Evolutionary conservation across 2,113 vertebrate species (phyloP).

Genomic region (Columbina picui): DNA sequence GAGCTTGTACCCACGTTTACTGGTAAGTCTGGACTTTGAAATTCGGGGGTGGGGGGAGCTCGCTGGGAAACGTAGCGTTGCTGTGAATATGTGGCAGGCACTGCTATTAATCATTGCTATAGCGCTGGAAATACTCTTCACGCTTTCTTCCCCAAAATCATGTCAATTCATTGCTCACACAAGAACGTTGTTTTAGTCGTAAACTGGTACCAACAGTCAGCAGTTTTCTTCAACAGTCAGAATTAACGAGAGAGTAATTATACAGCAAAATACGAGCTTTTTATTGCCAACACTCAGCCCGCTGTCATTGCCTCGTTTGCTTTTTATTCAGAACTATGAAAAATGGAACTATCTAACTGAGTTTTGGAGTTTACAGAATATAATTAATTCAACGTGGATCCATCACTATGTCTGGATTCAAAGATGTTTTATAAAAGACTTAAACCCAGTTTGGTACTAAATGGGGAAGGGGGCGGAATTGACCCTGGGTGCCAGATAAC

Average conservation of each 20-base stretch:
- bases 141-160: not conserved
- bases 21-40: constrained; percentile 74
- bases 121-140: not conserved
- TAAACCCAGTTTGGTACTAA: not conserved
- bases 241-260: constrained; percentile 42
- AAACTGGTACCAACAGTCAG: constrained; percentile 28
- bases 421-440: not conserved
- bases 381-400: constrained; percentile 45
- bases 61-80: not conserved
- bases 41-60: not conserved
- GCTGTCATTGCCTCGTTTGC: constrained; percentile 12
- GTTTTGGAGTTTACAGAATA: constrained; percentile 4
- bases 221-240: constrained; percentile 37
- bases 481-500: not conserved
- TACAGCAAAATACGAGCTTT: constrained; percentile 8
- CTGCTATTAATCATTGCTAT: not conserved
- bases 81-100: not conserved
- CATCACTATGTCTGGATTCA: not conserved
- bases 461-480: not conserved
- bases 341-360: constrained; percentile 9
- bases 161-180: constrained; percentile 29
- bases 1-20: not conserved
- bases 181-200: not conserved
- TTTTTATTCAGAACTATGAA: constrained; percentile 38
- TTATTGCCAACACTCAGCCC: not conserved